Conservation (phyloP, 2,888 invertebrate genomes). For the Zhengitettix transpicula region DNA sequence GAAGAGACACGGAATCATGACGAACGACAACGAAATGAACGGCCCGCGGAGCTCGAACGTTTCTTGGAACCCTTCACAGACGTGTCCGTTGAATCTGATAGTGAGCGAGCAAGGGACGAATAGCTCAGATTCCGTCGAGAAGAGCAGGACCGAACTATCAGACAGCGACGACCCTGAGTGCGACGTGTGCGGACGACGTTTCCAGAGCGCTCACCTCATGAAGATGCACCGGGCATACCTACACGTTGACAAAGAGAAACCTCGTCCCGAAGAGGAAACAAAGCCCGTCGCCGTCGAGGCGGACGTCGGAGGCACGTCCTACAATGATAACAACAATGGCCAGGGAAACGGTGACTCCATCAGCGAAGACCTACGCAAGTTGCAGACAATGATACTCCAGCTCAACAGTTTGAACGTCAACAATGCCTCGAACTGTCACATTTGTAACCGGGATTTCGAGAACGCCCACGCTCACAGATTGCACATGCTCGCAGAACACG, state of each 20-base stretch:
- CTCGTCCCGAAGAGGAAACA: slow-evolving; percentile 6
- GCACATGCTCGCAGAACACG: slow-evolving; percentile 52
- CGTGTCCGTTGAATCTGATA: slow-evolving; percentile 63
- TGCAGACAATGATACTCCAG: slow-evolving; percentile 82
- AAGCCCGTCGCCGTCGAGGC: slow-evolving; percentile 6
- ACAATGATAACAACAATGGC: slow-evolving; percentile 5
- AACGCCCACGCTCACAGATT: slow-evolving; percentile 52
- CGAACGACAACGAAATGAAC: slow-evolving; percentile 38
- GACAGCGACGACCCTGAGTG: slow-evolving; percentile 20
- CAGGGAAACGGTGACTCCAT: slow-evolving; percentile 32
- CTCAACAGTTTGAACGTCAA: slow-evolving; percentile 61
- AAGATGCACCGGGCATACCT: slow-evolving; percentile 28
- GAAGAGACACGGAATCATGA: slow-evolving; percentile 73
- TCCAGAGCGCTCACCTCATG: slow-evolving; percentile 24
- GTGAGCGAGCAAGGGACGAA: slow-evolving; percentile 42
- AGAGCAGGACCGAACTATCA: slow-evolving; percentile 17
- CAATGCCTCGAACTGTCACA: slow-evolving; percentile 39
- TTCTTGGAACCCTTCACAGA: slow-evolving; percentile 32
- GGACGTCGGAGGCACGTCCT: slow-evolving; percentile 3
- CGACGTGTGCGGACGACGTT: slow-evolving; percentile 23
- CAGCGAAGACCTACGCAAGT: slow-evolving; percentile 70
- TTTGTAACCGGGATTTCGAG: slow-evolving; percentile 56
- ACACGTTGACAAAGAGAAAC: slow-evolving; percentile 16
- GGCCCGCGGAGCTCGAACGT: slow-evolving; percentile 3
- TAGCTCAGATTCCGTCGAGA: slow-evolving; percentile 32